Evolutionary conservation across 2,113 vertebrate genomes (phyloP).

Genomic region (Columba livia): DNA sequence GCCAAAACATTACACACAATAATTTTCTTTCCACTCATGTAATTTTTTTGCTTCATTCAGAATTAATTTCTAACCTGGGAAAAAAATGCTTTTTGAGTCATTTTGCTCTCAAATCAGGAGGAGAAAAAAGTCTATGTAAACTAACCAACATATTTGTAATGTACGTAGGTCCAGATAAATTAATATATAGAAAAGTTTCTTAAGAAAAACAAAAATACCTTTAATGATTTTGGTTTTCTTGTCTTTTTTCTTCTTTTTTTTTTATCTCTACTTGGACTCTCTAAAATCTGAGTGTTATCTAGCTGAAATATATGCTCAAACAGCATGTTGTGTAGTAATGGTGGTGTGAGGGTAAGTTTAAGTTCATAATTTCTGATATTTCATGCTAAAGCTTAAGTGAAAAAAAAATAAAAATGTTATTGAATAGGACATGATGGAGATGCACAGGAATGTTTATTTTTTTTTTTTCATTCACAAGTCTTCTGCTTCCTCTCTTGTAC

Average conservation of each 20-base stretch:
- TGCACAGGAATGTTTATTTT: background rate
- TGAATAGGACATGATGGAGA: background rate
- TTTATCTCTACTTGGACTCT: background rate
- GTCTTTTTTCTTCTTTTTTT: background rate
- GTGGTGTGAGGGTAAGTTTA: background rate
- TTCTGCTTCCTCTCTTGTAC: background rate
- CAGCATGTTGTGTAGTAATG: background rate
- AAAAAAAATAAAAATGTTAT: background rate
- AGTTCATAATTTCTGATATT: background rate
- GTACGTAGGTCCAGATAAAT: background rate
- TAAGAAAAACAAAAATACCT: background rate
- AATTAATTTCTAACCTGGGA: background rate
- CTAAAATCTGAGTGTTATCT: background rate
- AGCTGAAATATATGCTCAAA: background rate
- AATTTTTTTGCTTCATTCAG: background rate
- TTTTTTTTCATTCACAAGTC: background rate
- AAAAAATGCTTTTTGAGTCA: background rate
- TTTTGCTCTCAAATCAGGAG: background rate
- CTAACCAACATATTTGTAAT: background rate
- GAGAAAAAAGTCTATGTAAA: fast-evolving
- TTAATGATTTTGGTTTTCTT: background rate
- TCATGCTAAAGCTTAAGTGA: background rate
- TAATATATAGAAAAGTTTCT: background rate
- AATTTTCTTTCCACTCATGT: background rate
- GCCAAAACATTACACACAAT: background rate